Evolutionary conservation across 2,888 invertebrate genomes (phyloP).

Genomic region (Machimus atricapillus): DNA sequence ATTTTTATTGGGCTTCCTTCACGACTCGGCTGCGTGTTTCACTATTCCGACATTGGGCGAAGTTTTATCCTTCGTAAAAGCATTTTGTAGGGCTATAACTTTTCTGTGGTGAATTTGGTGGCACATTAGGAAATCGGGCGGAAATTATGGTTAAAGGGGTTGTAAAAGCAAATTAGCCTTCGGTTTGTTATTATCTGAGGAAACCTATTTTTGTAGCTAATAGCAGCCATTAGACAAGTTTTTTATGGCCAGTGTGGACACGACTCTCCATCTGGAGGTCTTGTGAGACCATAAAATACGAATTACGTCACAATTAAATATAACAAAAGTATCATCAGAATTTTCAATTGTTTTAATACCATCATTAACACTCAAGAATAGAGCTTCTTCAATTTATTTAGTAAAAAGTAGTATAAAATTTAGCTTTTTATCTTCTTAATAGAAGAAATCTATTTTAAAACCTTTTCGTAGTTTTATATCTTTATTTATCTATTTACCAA

Average conservation of each 20-base stretch:
- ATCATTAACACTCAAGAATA: too few relatives aligned
- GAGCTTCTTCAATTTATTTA: too few relatives aligned
- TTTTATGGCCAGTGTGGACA: background rate
- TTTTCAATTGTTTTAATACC: too few relatives aligned
- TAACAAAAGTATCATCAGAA: too few relatives aligned
- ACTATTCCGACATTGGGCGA: background rate
- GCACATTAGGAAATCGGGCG: background rate
- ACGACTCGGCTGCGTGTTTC: background rate
- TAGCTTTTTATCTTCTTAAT: too few relatives aligned
- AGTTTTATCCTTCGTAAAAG: background rate
- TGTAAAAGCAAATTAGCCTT: background rate
- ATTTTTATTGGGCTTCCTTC: background rate
- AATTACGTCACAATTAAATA: too few relatives aligned
- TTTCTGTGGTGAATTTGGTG: background rate
- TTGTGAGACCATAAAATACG: too few relatives aligned
- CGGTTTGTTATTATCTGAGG: background rate
- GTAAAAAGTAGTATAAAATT: too few relatives aligned
- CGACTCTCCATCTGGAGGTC: too few relatives aligned
- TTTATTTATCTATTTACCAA: too few relatives aligned
- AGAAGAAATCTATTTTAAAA: too few relatives aligned
- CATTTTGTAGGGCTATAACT: background rate
- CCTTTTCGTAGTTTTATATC: too few relatives aligned
- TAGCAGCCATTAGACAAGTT: background rate
- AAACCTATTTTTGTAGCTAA: background rate
- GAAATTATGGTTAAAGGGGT: background rate